A percentile compares a stretch with the other conserved stretches of the same genome.
These are phyloP conservation scores for Furcifer pardalis DNA, from an alignment of 2,797 vertebrate genomes.

Conservation along the genomic window DNA sequence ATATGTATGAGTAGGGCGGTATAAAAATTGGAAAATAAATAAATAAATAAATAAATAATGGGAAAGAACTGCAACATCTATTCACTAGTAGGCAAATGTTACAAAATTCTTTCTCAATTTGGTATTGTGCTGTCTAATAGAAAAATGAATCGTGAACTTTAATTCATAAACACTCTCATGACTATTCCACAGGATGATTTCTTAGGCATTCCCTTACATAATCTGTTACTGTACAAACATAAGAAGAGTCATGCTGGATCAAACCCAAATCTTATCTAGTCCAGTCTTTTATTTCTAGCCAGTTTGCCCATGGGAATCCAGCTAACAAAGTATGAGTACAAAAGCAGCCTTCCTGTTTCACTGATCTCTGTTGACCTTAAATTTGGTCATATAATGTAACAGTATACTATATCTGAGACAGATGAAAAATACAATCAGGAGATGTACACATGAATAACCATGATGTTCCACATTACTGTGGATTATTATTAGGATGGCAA, in stretches of 20 bases:
- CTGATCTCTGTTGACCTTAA: not conserved
- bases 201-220: not conserved
- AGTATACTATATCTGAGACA: not conserved
- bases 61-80: constrained; percentile 16
- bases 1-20: constrained; percentile 33
- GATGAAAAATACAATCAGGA: not conserved
- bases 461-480: not conserved
- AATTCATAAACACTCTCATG: not conserved
- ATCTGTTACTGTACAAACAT: not conserved
- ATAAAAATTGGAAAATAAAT: no score
- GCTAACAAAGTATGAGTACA: not conserved
- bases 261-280: not conserved
- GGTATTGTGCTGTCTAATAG: not conserved
- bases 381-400: not conserved
- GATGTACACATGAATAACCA: not conserved
- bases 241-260: not conserved
- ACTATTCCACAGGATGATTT: not conserved
- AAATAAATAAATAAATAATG: no score
- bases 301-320: not conserved
- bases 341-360: not conserved
- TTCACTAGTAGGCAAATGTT: not conserved
- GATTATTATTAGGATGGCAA: not conserved
- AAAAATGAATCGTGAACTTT: not conserved
- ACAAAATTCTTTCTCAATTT: not conserved
- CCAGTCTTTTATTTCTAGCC: not conserved